These are phyloP conservation scores for Plectropomus leopardus DNA, from an alignment of 2,113 vertebrate species.

Conservation along the genomic window DNA sequence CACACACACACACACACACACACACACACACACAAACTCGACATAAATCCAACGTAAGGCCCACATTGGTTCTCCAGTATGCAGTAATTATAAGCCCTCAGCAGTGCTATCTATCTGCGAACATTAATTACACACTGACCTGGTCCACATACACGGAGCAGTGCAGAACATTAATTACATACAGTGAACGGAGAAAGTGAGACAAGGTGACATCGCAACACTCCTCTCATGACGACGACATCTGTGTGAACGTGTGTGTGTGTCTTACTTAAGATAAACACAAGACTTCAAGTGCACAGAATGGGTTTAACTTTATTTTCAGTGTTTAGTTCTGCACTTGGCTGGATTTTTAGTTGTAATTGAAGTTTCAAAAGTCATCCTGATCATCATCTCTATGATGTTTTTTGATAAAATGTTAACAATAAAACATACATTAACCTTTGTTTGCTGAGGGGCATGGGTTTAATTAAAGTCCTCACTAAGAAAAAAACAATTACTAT, in stretches of 20 bases:
- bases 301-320: too few relatives aligned
- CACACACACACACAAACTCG: background rate
- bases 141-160: slow-evolving; percentile 16
- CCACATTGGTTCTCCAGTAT: slow-evolving; percentile 1
- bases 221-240: background rate
- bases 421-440: too few relatives aligned
- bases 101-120: slow-evolving; percentile 35
- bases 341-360: too few relatives aligned
- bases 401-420: too few relatives aligned
- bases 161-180: slow-evolving; percentile 31
- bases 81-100: slow-evolving; percentile 40
- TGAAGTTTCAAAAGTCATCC: too few relatives aligned
- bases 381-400: too few relatives aligned
- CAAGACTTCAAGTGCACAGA: too few relatives aligned
- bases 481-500: too few relatives aligned
- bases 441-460: too few relatives aligned
- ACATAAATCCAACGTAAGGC: slow-evolving; percentile 10
- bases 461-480: too few relatives aligned
- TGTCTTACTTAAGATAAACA: background rate
- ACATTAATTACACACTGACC: slow-evolving; percentile 57
- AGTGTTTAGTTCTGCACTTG: too few relatives aligned
- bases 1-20: background rate
- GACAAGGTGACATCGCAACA: background rate
- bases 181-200: slow-evolving; percentile 21
- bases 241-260: background rate